These are phyloP conservation scores for Octomys mimax DNA, from an alignment of 2,797 vertebrate genomes.

Conservation along the genomic window DNA sequence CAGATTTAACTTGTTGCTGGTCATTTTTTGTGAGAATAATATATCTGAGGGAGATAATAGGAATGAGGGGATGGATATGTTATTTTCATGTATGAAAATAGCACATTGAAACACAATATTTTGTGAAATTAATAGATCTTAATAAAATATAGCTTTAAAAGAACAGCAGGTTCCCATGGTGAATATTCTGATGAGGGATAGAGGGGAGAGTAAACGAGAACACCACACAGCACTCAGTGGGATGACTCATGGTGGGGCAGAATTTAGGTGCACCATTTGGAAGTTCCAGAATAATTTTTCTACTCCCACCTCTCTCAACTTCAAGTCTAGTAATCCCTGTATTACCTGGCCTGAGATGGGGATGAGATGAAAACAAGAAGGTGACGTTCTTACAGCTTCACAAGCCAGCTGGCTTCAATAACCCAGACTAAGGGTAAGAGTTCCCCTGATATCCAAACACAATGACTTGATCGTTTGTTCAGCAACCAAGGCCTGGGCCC, in stretches of 20 bases:
- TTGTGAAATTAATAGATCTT: background rate
- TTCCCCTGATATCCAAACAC: slow-evolving; percentile 45
- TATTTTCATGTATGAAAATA: background rate
- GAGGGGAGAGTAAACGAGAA: background rate
- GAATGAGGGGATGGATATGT: background rate
- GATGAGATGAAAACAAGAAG: background rate
- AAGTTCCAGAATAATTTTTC: background rate
- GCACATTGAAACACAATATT: background rate
- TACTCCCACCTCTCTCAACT: background rate
- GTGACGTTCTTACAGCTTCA: background rate
- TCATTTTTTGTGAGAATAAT: slow-evolving; percentile 35
- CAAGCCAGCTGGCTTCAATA: background rate
- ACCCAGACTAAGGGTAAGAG: background rate
- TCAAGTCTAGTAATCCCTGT: background rate
- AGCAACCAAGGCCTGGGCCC: background rate
- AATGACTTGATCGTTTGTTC: background rate
- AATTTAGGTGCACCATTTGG: background rate
- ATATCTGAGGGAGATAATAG: background rate
- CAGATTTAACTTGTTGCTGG: background rate
- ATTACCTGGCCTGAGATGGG: background rate
- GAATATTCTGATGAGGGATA: background rate
- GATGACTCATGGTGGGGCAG: background rate
- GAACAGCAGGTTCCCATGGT: background rate
- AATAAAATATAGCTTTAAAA: background rate
- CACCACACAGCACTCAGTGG: background rate